Base-by-base conservation (phyloP, 1,140 invertebrate genomes). In the Papilio polyxenes region DNA sequence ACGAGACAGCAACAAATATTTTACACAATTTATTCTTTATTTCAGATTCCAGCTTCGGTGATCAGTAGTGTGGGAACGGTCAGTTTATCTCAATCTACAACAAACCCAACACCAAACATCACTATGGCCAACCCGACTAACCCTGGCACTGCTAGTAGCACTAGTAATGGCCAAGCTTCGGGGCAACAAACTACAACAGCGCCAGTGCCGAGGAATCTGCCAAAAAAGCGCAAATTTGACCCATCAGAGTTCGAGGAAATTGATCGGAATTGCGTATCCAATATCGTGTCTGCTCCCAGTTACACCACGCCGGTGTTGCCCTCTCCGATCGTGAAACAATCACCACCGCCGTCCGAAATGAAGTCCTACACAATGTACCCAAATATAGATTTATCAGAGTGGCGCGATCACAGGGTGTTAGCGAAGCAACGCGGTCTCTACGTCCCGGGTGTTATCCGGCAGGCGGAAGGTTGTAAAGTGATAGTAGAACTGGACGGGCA, bases 151-250 rank as follows among this genome's bases (percentile, higher is more conserved):
- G 88, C 89, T 23, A 90, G 88, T 84, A 91, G 90, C 85, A 69
- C 56, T 23, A 88, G 87, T 48, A 90, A 87, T 69, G 84, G 84
- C n/a, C 90, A 91, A 80, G 81, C 89, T 17, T 85, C 88, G n/a
- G 82, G 86, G 75, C 93, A 94, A 80, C 92, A 91, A 65, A 84
- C 91, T 15, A 90, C 91, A 11, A 89, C 89, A n/a, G 91, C 95
- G 85, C 91, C 95, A 20, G 95, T 95, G 8, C 91, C 78, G 17
- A 80, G 96, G 76, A 97, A 97, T 91, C 95, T 98, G 93, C 98
- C 98, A 82, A 98, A 98, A 93, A 98, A 98, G 94, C 95, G 98
- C 83, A 98, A 98, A 94, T 98, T 97, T 89, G 96, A 98, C 95
- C 97, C 97, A 82, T 96, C 97, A 37, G 97, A 98, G 91, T 93